Evolutionary conservation across 2,888 invertebrate species (phyloP), one percentile per base, ranked within the genome.

Genomic region (Drosophila niveifrons): DNA sequence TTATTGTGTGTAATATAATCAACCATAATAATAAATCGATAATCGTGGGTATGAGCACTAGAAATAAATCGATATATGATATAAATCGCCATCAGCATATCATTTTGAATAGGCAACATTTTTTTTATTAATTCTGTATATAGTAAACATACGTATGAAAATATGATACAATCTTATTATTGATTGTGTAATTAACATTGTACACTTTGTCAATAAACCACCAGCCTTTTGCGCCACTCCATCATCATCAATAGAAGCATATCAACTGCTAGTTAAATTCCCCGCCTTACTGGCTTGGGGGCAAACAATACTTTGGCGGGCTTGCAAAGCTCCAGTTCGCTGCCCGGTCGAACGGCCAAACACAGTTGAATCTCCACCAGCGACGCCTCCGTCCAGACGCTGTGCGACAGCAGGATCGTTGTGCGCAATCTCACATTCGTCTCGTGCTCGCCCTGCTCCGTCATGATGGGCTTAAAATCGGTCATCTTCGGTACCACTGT

Each of bases 311-410:
- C 96, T 90, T 97, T 96, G 1, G 97, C 96, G 0, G 97, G 96
- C 83, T 96, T 96, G 90, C 97, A 97, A 13, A 98, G 93, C 90
- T 97, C 97, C 43, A 98, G 93, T 36, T 96, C 94, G 7, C 95
- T 91, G 36, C 93, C 82, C 0, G 82, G 87, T 0, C 87, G 73
- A 0, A 82, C 89, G 3, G 97, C 95, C 47, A 98, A 93, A 43
- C 97, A 97, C 43, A 98, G 94, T 3, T 96, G 96, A 66, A 98
- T 95, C 90, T 98, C 97, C 17, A 98, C 96, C 64, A 96, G 96
- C 80, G 97, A 97, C 0, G 97, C 96, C 92, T 98, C 98, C 63
- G 97, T 97, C 97, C 97, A 97, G 17, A 97, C 97, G 81, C 96
- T 96, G 71, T 92, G 92, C 0, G 98, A 98, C 23, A 99, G 94